A percentile compares a stretch with the other conserved stretches of the same genome.
Conservation (phyloP, 53 echinoderm and acorn worm genomes). For the Antedon mediterranea region DNA sequence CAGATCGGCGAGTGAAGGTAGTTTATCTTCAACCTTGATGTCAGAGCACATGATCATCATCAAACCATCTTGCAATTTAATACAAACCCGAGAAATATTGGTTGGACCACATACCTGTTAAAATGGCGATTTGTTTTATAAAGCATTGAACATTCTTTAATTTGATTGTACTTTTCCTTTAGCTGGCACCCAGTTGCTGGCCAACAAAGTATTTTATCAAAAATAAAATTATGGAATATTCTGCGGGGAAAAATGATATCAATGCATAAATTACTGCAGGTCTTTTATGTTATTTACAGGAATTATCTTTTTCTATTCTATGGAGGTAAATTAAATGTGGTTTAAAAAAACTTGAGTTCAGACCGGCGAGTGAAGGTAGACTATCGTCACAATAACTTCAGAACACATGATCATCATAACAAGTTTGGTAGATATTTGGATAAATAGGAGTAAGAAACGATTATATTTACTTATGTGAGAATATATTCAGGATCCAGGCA, state of each 20-base stretch:
- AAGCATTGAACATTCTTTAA: not conserved
- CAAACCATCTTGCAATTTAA: not conserved
- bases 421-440: not conserved
- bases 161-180: not conserved
- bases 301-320: too few species aligned
- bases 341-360: too few species aligned
- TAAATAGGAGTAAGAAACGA: not conserved
- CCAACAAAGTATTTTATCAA: not conserved
- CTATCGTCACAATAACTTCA: too few species aligned
- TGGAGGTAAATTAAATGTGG: too few species aligned
- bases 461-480: not conserved
- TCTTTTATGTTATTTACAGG: too few species aligned
- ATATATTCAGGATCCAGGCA: not conserved
- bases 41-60: not conserved
- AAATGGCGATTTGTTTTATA: not conserved
- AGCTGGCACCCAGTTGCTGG: not conserved
- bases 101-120: not conserved
- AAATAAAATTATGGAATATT: not conserved
- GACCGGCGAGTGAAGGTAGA: too few species aligned
- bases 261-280: too few species aligned
- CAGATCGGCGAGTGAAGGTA: conserved; percentile 1
- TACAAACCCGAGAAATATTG: too few species aligned
- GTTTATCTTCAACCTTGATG: not conserved
- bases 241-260: not conserved
- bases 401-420: too few species aligned